Percentiles rank a stretch among this genome's conserved stretches.
These are phyloP conservation scores for Acanthosepion lycidas DNA, from an alignment of 2,888 invertebrate genomes.

Conservation along the genomic window DNA sequence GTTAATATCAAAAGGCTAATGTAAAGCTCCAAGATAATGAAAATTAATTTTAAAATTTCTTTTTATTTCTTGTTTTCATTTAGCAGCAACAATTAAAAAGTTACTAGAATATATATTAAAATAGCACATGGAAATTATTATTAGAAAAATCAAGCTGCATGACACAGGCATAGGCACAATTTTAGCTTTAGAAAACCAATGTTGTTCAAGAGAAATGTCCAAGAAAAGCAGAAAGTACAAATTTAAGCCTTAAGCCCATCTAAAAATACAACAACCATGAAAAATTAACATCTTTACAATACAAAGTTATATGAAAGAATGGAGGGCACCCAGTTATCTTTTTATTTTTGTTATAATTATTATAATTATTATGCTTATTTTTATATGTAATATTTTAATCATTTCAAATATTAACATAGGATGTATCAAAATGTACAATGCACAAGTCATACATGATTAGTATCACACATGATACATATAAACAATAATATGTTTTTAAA, in stretches of 20 bases:
- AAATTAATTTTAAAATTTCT: background rate
- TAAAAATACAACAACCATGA: background rate
- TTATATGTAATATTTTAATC: background rate
- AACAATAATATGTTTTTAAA: background rate
- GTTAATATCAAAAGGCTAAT: background rate
- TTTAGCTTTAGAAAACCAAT: conserved; percentile 17
- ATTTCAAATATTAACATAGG: background rate
- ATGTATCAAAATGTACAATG: conserved; percentile 13
- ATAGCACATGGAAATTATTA: background rate
- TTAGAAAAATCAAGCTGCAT: conserved; percentile 24
- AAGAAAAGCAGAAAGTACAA: conserved; percentile 35
- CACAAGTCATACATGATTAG: conserved; percentile 8
- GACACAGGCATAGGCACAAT: conserved; percentile 43
- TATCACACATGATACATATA: conserved; percentile 17
- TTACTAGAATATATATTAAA: background rate
- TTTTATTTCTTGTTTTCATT: background rate
- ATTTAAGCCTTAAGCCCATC: background rate
- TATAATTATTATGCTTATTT: background rate
- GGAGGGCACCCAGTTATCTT: conserved; percentile 8
- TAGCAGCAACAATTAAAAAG: conserved; percentile 18
- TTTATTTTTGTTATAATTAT: background rate
- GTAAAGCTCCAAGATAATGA: background rate
- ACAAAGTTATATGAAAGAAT: background rate
- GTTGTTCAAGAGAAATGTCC: background rate
- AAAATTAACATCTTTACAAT: conserved; percentile 21